Evolutionary conservation across 2,797 vertebrate species (phyloP).

Genomic region (Sebastes oblongus): DNA sequence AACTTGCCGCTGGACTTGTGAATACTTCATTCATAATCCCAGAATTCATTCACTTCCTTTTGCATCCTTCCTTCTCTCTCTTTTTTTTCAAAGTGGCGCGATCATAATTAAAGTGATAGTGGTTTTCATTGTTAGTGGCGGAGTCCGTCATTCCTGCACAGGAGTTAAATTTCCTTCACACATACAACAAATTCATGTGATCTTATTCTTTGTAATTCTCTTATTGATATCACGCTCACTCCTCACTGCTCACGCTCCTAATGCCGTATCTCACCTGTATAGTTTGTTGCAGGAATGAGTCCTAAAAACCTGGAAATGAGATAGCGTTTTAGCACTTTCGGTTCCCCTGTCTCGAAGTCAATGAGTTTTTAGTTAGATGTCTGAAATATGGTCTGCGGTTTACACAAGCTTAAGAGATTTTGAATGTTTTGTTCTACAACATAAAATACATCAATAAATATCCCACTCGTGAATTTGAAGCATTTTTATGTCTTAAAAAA

Average conservation of each 20-base stretch:
- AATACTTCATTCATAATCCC: conserved; percentile 15
- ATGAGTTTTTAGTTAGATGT: too few species aligned
- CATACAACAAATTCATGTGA: not conserved
- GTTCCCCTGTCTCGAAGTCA: too few species aligned
- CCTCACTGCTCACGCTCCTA: not conserved
- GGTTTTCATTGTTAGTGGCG: not conserved
- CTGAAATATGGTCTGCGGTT: too few species aligned
- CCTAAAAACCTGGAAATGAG: too few species aligned
- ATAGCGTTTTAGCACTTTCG: too few species aligned
- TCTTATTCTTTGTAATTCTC: not conserved
- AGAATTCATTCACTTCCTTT: not conserved
- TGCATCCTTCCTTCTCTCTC: too few species aligned
- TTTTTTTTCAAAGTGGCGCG: not conserved
- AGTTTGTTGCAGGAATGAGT: too few species aligned
- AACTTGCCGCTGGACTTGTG: conserved; percentile 25
- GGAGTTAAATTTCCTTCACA: not conserved
- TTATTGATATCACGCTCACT: not conserved
- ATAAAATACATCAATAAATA: too few species aligned
- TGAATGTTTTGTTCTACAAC: too few species aligned
- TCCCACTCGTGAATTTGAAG: too few species aligned
- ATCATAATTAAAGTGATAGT: not conserved
- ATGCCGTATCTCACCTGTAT: not conserved
- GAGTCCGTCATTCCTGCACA: not conserved
- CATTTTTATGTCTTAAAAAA: too few species aligned
- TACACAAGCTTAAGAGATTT: too few species aligned